Percentiles rank a stretch among this genome's conserved stretches.
These are phyloP conservation scores for Fregata magnificens DNA, from an alignment of 2,113 vertebrate genomes.

Conservation along the genomic window DNA sequence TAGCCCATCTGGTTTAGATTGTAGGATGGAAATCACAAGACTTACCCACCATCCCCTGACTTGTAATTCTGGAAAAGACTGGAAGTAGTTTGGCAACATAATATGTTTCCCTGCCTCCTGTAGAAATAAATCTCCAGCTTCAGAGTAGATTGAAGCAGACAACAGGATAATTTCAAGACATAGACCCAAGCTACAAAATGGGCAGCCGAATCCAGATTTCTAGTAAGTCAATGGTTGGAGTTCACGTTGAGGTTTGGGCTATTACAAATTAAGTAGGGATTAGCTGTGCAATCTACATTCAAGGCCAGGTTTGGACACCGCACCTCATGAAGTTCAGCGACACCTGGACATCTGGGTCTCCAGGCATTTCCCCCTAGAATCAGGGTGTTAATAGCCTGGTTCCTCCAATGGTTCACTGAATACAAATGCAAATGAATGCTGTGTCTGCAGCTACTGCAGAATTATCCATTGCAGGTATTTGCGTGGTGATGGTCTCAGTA, in stretches of 20 bases:
- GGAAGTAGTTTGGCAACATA: constrained; percentile 55
- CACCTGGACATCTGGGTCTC: background rate
- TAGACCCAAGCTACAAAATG: background rate
- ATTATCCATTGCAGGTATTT: background rate
- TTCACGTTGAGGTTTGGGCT: background rate
- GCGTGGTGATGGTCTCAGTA: background rate
- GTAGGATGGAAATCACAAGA: constrained; percentile 64
- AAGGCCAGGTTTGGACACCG: background rate
- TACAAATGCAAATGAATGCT: background rate
- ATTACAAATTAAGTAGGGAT: background rate
- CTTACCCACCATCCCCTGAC: constrained; percentile 51
- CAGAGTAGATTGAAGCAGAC: constrained; percentile 57
- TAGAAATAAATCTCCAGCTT: constrained; percentile 58
- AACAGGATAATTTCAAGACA: constrained; percentile 45
- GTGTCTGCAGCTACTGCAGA: background rate
- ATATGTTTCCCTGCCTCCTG: constrained; percentile 51
- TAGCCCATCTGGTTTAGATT: constrained; percentile 73
- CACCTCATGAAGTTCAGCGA: background rate
- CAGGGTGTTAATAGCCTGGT: background rate
- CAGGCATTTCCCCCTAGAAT: background rate
- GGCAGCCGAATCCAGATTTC: background rate
- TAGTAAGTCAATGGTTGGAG: background rate
- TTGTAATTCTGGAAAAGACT: constrained; percentile 67
- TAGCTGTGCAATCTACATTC: background rate
- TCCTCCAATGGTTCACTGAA: background rate